Evolutionary conservation across 2,113 vertebrate genomes (phyloP).

Genomic region (Pelvicachromis taeniatus): DNA sequence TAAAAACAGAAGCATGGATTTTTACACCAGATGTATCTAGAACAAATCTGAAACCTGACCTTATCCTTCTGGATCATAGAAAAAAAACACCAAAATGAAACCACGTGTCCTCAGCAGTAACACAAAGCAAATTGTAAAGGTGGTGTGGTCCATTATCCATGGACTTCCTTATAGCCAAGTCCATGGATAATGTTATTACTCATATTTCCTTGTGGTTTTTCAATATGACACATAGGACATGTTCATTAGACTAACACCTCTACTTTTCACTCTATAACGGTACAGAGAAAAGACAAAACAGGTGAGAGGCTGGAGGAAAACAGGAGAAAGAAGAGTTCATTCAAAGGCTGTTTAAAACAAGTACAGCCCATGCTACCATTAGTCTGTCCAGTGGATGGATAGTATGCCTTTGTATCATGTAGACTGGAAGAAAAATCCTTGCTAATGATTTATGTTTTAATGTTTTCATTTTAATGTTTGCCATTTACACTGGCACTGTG

Average conservation of each 20-base stretch:
- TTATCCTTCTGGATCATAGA: not conserved
- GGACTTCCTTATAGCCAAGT: not conserved
- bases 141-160: not conserved
- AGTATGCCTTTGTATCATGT: not conserved
- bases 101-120: not conserved
- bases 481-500: not conserved
- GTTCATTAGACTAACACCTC: not conserved
- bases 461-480: too few relatives aligned
- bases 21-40: not conserved
- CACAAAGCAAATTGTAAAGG: not conserved
- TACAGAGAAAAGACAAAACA: not conserved
- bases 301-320: not conserved
- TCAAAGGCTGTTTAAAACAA: not conserved
- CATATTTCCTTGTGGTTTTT: not conserved
- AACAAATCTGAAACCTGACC: not conserved
- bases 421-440: not conserved
- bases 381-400: not conserved
- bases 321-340: not conserved
- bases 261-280: not conserved
- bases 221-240: not conserved
- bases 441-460: not conserved
- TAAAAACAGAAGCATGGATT: not conserved
- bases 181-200: not conserved
- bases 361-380: not conserved
- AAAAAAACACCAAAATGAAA: not conserved